These are phyloP conservation scores for Tenebrio molitor DNA, from an alignment of 1,140 invertebrate genomes.

Conservation along the genomic window DNA sequence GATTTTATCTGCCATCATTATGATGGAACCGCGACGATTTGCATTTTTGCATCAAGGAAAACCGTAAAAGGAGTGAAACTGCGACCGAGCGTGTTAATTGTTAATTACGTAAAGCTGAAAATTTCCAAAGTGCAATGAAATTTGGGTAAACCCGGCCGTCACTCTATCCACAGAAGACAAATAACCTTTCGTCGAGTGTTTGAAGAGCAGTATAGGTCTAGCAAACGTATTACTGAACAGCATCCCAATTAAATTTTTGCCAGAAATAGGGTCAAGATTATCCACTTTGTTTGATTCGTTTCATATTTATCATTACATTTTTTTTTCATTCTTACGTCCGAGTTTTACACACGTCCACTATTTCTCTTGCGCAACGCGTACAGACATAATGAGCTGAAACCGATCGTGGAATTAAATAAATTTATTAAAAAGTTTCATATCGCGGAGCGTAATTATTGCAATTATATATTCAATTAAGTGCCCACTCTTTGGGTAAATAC, in stretches of 20 bases:
- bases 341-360: constrained; percentile 3
- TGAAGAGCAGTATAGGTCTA: constrained; percentile 21
- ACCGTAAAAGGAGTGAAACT: constrained; percentile 27
- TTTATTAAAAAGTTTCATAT: too few species aligned
- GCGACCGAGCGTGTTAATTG: not conserved
- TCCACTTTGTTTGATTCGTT: constrained; percentile 43
- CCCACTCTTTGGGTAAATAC: not conserved
- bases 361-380: not conserved
- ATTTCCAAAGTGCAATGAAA: not conserved
- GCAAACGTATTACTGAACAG: constrained; percentile 32
- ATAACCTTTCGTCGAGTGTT: constrained; percentile 17
- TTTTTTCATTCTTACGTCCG: constrained; percentile 26
- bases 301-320: constrained; percentile 45
- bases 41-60: not conserved
- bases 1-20: not conserved
- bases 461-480: constrained; percentile 24
- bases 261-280: constrained; percentile 45
- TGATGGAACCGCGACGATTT: not conserved
- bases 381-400: constrained; percentile 16
- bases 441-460: constrained; percentile 11
- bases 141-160: constrained; percentile 1
- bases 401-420: constrained; percentile 19
- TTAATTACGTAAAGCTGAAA: not conserved
- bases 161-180: not conserved
- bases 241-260: constrained; percentile 40